These are phyloP conservation scores for Alexandromys fortis DNA, from an alignment of 2,113 vertebrate genomes.

Conservation along the genomic window DNA sequence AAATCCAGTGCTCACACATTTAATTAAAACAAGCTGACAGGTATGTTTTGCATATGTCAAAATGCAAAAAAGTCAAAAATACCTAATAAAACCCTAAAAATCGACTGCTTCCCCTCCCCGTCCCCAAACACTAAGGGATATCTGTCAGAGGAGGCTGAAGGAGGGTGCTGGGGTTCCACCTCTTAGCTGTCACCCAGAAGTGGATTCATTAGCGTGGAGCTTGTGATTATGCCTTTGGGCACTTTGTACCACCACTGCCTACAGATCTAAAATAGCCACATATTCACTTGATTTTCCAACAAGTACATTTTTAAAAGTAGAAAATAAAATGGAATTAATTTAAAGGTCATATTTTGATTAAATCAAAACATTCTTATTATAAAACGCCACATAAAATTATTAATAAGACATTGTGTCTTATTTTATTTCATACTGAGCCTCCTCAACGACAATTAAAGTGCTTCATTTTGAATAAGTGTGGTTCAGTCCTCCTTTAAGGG, in stretches of 20 bases:
- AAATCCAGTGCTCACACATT: slow-evolving; percentile 22
- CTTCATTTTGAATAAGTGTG: background rate
- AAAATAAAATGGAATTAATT: background rate
- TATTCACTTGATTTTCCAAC: background rate
- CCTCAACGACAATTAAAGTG: background rate
- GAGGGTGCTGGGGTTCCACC: fast-evolving
- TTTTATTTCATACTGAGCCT: slow-evolving; percentile 11
- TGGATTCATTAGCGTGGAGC: background rate
- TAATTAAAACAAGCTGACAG: slow-evolving; percentile 67
- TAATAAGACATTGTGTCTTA: background rate
- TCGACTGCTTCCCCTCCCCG: background rate
- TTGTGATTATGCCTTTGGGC: background rate
- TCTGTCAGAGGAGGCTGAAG: background rate
- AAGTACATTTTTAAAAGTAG: background rate
- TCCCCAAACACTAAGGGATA: background rate
- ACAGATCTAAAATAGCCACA: background rate
- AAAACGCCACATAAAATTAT: background rate
- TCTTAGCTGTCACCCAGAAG: no score
- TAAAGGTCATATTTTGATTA: background rate
- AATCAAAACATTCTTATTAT: background rate
- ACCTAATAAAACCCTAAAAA: background rate
- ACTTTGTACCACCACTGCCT: background rate
- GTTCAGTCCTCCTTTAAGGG: background rate
- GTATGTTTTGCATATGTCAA: background rate
- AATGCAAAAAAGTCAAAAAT: slow-evolving; percentile 48